Base-by-base conservation (phyloP, 2,797 vertebrate genomes). In the Moxostoma hubbsi region DNA sequence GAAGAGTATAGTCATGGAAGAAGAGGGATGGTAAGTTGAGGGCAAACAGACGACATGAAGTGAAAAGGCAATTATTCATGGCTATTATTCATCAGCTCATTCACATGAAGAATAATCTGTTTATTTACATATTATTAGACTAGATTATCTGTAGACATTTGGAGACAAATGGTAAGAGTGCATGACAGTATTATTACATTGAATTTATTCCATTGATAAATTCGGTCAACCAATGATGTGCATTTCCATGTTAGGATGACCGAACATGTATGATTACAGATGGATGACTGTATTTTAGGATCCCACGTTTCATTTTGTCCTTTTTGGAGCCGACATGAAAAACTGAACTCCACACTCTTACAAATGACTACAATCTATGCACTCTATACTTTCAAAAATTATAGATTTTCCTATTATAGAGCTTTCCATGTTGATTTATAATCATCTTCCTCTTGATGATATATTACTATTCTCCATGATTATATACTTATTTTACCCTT, bases 31-130 rank as follows among this genome's bases (percentile, higher is more conserved):
- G 58, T 82, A 55, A 78, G 79, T 59, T 79, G 75, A 81, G 62
- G 82, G 81, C 67, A 85, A 79, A 77, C 58, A 77, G 77, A 79
- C 47, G 71, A 82, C 64, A 77, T 74, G 74, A 76, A 79, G 81
- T 81, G 75, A 81, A 75, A 80, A 77, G 67, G 81, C 55, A 78
- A 77, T 76, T 76, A 79, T 73, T 66, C 46, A 79, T 79, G 61
- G 53, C 45, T n/a, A 58, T 64, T 75, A 18, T 75, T 51, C 67
- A 79, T 61, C 62, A 50, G 9, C 72, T 64, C 49, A 74, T 82
- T 84, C 13, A 83, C 54, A 43, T 75, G 45, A 76, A 76, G 15
- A 76, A 73, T 71, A 75, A 77, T 57, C 47, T 72, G 43, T 69
- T 54, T 1, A 45, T 7, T 63, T 70, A 73, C n/a, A 81, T 65